These are phyloP conservation scores for Oscarella lobularis DNA, from an alignment of 37 sponge, comb jelly and placozoan genomes.

Conservation along the genomic window DNA sequence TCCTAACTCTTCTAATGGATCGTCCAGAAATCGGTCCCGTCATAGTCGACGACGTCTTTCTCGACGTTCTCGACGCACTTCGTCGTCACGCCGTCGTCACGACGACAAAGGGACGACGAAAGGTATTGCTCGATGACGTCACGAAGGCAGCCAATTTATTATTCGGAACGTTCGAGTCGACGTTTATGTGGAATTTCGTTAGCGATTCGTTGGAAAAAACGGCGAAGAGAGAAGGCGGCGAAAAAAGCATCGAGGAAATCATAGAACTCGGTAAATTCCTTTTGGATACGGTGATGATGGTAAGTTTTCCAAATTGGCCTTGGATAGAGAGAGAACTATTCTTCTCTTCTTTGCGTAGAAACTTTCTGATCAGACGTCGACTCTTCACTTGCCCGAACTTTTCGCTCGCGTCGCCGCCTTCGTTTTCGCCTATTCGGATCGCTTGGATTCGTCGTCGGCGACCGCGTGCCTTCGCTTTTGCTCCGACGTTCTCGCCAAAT, in stretches of 20 bases:
- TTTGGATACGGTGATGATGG: conserved; percentile 31
- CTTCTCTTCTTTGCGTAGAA: background rate
- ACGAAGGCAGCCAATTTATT: conserved; percentile 34
- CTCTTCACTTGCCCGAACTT: background rate
- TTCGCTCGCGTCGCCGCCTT: background rate
- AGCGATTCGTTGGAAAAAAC: background rate
- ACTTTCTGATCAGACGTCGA: background rate
- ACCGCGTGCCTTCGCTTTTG: background rate
- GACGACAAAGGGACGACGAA: conserved; percentile 14
- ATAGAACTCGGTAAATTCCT: conserved; percentile 18
- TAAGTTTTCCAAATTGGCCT: conserved; percentile 5
- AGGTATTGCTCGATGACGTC: conserved; percentile 26
- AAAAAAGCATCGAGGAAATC: background rate
- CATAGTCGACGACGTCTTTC: conserved; percentile 17
- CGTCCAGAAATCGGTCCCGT: conserved; percentile 15
- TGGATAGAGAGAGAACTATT: background rate
- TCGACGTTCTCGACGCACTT: conserved; percentile 24
- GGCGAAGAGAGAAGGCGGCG: background rate
- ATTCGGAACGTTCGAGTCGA: conserved; percentile 13
- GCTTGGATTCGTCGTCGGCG: background rate
- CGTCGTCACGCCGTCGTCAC: conserved; percentile 11
- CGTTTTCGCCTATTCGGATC: background rate
- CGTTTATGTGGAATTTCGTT: conserved; percentile 37
- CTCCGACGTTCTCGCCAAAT: background rate
- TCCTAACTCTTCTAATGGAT: conserved; percentile 29